Evolutionary conservation across 2,888 invertebrate genomes (phyloP).

Genomic region (Arctia plantaginis): DNA sequence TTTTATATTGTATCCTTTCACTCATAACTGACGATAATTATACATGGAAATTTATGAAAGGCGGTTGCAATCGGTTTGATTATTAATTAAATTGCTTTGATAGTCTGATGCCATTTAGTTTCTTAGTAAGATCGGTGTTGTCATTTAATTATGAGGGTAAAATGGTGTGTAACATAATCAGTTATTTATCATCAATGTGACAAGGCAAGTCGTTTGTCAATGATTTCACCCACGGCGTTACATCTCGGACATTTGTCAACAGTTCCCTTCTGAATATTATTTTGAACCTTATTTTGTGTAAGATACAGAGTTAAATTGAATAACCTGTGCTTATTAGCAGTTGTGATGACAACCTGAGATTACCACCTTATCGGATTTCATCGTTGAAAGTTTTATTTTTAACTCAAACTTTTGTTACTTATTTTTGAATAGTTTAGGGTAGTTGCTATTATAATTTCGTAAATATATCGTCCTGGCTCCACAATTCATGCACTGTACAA

Average conservation of each 20-base stretch:
- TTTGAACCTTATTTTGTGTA: constrained; percentile 65
- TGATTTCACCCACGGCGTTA: constrained; percentile 80
- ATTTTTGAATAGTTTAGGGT: constrained; percentile 49
- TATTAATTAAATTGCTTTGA: constrained; percentile 65
- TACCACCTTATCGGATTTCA: constrained; percentile 80
- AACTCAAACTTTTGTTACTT: constrained; percentile 57
- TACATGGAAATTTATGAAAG: constrained; percentile 64
- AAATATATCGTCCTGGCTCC: constrained; percentile 46
- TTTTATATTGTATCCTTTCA: constrained; percentile 69
- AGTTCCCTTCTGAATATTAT: constrained; percentile 49
- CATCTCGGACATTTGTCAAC: constrained; percentile 78
- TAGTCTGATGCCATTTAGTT: constrained; percentile 63
- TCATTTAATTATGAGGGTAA: constrained; percentile 84
- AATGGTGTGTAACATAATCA: constrained; percentile 84
- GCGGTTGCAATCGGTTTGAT: constrained; percentile 59
- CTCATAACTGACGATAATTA: constrained; percentile 68
- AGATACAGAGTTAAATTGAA: constrained; percentile 65
- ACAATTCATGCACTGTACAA: constrained; percentile 49
- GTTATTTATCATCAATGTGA: constrained; percentile 85
- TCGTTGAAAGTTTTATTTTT: constrained; percentile 76
- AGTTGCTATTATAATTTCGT: constrained; percentile 45
- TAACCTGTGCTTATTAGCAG: constrained; percentile 65
- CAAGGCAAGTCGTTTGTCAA: constrained; percentile 83
- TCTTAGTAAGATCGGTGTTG: constrained; percentile 69
- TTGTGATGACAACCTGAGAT: constrained; percentile 80